Percentiles rank a stretch among this genome's conserved stretches.
These are phyloP conservation scores for Maniola jurtina DNA, from an alignment of 1,140 invertebrate genomes.

Conservation along the genomic window DNA sequence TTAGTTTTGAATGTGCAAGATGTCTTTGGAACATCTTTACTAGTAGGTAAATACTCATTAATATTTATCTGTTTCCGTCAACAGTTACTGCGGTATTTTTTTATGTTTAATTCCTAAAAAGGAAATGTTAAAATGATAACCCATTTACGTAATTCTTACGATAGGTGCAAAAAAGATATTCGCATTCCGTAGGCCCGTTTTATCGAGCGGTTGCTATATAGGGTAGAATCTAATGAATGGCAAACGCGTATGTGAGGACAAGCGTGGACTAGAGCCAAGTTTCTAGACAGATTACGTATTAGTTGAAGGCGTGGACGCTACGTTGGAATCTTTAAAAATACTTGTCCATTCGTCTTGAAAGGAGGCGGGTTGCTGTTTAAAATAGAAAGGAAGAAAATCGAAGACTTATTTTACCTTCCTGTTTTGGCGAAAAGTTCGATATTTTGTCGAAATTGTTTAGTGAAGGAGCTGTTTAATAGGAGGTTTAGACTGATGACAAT, in stretches of 20 bases:
- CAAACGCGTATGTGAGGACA: conserved; percentile 48
- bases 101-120: not conserved
- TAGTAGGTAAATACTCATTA: too few relatives aligned
- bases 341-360: too few relatives aligned
- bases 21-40: too few relatives aligned
- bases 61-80: not conserved
- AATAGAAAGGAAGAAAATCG: not conserved
- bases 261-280: conserved; percentile 10
- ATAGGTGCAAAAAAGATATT: conserved; percentile 39
- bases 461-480: too few relatives aligned
- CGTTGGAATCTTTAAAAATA: not conserved
- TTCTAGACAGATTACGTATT: conserved; percentile 4
- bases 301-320: conserved; percentile 3
- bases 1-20: too few relatives aligned
- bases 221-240: conserved; percentile 64
- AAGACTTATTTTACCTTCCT: too few relatives aligned
- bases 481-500: too few relatives aligned
- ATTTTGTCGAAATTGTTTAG: too few relatives aligned
- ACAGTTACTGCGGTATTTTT: not conserved
- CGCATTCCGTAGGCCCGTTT: conserved; percentile 45
- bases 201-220: conserved; percentile 57
- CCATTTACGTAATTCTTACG: conserved; percentile 50
- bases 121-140: conserved; percentile 11
- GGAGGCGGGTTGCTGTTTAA: not conserved
- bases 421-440: too few relatives aligned